Evolutionary conservation across 2,797 vertebrate genomes (phyloP), one percentile per base, ranked within the genome.

Genomic region (Eurystomus glaucurus): DNA sequence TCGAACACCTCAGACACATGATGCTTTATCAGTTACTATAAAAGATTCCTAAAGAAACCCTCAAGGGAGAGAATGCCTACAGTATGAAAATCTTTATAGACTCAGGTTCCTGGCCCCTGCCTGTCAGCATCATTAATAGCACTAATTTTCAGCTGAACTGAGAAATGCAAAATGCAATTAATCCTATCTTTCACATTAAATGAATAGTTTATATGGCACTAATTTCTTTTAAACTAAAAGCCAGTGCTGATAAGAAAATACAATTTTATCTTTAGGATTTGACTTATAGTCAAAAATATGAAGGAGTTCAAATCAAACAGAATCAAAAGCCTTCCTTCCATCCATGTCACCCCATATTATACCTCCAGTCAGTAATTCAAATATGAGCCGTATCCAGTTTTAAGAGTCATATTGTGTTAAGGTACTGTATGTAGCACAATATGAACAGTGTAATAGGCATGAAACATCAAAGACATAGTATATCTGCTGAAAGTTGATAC

Each of bases 281-380:
- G 15, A 66, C 19, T 57, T 65, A 76, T 4, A 92, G 22, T 16
- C 10, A 81, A 87, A 88, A 93, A 71, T 33, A 8, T 74, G 90
- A 93, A 88, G 51, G 22, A 85, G 25, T 68, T 68, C 23, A 87
- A 92, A 78, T 55, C 70, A 86, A 78, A 83, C 23, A 84, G 62
- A 90, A 95, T 92, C 50, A 87, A 90, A 96, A 77, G 62, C 58
- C 51, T 87, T 68, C 62, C 68, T 93, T 95, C n/a, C 21, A 88
- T 61, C 85, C 72, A 50, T 74, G 64, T 79, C 93, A 79, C 17
- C 11, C 35, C 2, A 0, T 25, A 85, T 87, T 92, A 87, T 92
- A 80, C 14, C 46, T 28, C 7, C 9, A 72, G 54, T 62, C 79
- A 77, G 16, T 96, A 87, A 65, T 93, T 91, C 31, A 90, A 78